A percentile compares a stretch with the other conserved stretches of the same genome.
Conservation (phyloP, 2,888 invertebrate genomes). For the Thera britannica region DNA sequence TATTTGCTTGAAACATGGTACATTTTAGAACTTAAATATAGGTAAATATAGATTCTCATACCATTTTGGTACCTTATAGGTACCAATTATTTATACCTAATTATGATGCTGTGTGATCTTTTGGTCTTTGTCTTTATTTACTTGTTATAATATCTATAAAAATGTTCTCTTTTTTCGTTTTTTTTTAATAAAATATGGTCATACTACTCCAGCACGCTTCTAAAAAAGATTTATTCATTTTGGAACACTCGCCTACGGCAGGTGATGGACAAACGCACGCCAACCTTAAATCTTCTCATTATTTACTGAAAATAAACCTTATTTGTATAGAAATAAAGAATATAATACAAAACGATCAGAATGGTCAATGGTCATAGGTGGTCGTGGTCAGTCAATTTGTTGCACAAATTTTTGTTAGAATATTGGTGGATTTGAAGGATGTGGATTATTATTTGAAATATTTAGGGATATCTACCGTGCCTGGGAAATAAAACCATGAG, state of each 20-base stretch:
- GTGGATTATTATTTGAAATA: background rate
- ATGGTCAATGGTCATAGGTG: conserved; percentile 12
- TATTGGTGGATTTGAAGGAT: background rate
- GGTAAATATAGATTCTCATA: too few relatives aligned
- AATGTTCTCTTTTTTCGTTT: background rate
- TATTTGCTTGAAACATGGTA: too few relatives aligned
- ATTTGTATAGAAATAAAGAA: background rate
- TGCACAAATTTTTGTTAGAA: conserved; percentile 9
- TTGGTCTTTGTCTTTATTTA: too few relatives aligned
- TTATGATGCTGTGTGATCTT: too few relatives aligned
- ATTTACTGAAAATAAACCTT: conserved; percentile 37
- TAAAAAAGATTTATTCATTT: conserved; percentile 60
- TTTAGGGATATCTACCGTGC: too few relatives aligned
- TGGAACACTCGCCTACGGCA: conserved; percentile 66
- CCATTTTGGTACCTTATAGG: too few relatives aligned
- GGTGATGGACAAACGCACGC: conserved; percentile 61
- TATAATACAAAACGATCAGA: background rate
- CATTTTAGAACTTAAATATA: too few relatives aligned
- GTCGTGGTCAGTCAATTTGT: conserved; percentile 20
- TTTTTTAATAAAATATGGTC: conserved; percentile 27
- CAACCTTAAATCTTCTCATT: conserved; percentile 48
- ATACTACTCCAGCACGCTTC: conserved; percentile 55
- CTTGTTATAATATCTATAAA: too few relatives aligned
- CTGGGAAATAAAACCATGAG: too few relatives aligned
- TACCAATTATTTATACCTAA: too few relatives aligned